Conservation (phyloP, 2,797 vertebrate species). For the Molossus molossus region DNA sequence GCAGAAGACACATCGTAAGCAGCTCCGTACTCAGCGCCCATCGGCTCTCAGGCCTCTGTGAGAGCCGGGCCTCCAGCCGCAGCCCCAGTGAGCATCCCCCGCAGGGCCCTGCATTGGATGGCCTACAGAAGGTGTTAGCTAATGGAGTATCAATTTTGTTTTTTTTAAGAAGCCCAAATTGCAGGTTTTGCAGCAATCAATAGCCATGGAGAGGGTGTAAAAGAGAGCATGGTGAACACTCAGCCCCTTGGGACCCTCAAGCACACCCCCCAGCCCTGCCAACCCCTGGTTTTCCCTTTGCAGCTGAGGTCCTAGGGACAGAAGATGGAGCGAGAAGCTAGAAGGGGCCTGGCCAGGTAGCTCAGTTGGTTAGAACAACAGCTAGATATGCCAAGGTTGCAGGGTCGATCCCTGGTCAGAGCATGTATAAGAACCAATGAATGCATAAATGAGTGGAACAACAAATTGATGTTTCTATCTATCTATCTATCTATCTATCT, state of each 20-base stretch:
- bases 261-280: too few species aligned
- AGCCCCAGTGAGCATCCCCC: neutral
- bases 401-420: neutral
- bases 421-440: neutral
- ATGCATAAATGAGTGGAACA: neutral
- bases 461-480: neutral
- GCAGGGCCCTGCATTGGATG: neutral
- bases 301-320: neutral
- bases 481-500: neutral
- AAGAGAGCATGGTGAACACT: neutral
- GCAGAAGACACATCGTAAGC: neutral
- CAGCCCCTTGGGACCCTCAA: neutral
- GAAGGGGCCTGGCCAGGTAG: neutral
- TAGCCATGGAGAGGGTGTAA: neutral
- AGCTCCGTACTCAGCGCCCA: rapidly evolving
- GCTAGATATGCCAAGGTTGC: neutral
- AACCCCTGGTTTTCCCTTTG: neutral
- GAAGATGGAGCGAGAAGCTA: neutral
- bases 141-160: constrained; percentile 69
- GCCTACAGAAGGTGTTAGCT: neutral
- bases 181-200: neutral
- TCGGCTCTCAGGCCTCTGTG: neutral
- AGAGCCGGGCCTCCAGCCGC: too few species aligned
- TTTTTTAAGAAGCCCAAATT: constrained; percentile 35
- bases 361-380: neutral